A percentile compares a stretch with the other conserved stretches of the same genome.
Evolutionary conservation across 35 echinoderm and acorn worm species (phyloP).

Genomic region (Hemicentrotus pulcherrimus): DNA sequence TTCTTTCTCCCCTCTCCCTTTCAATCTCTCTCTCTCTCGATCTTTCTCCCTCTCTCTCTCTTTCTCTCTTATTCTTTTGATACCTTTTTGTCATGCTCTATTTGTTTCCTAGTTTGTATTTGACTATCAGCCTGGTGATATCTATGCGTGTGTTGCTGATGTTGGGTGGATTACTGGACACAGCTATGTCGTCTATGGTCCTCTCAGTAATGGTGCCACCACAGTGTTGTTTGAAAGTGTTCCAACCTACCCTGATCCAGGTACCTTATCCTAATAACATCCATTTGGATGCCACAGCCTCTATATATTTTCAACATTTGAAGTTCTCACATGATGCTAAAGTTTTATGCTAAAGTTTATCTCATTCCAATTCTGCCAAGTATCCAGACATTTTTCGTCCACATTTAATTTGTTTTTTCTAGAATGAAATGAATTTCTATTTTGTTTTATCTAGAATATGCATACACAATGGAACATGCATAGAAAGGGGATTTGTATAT

Average conservation of each 20-base stretch:
- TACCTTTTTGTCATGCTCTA: background rate
- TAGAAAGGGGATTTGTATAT: too few species aligned
- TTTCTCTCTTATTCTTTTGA: background rate
- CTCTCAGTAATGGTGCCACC: slow-evolving; percentile 96
- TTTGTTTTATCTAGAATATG: too few species aligned
- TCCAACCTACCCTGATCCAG: slow-evolving; percentile 91
- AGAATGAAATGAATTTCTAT: too few species aligned
- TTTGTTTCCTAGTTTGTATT: slow-evolving; percentile 78
- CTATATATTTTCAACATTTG: background rate
- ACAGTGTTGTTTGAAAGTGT: slow-evolving; percentile 97
- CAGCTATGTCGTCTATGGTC: slow-evolving; percentile 98
- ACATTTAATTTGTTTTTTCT: too few species aligned
- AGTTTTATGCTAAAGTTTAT: background rate
- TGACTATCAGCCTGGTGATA: slow-evolving; percentile 93
- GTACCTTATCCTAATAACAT: slow-evolving; percentile 41
- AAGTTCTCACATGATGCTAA: background rate
- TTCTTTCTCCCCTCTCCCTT: background rate
- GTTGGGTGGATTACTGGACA: slow-evolving; percentile 99
- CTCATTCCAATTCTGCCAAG: background rate
- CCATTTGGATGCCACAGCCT: too few species aligned
- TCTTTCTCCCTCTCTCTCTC: background rate
- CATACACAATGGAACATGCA: too few species aligned
- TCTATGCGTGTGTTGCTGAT: slow-evolving; percentile 95
- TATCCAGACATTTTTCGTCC: background rate
- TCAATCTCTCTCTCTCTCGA: background rate